Evolutionary conservation across 2,797 vertebrate genomes (phyloP), one percentile per base, ranked within the genome.

Genomic region (Phoebastria nigripes): DNA sequence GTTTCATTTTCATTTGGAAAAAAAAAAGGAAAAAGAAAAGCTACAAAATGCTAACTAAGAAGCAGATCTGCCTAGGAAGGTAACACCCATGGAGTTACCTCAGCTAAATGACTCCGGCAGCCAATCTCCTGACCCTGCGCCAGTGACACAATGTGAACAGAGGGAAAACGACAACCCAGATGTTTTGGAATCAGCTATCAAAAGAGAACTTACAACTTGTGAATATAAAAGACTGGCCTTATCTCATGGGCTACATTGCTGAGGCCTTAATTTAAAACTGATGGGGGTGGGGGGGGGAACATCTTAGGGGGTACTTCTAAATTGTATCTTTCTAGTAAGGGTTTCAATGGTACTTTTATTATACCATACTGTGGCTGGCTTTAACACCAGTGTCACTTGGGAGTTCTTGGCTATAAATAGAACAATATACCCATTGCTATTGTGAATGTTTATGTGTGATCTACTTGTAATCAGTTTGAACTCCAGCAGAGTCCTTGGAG

Each of bases 221-320:
- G 97, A 97, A 97, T 97, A 96, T 63, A 96, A 96, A 98, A 96
- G 97, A 98, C 97, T 91, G 97, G 97, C 98, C 98, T 97, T 95
- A 91, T 93, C 94, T 96, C 61, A 95, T 63, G 35, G 97, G 97
- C 97, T 96, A 78, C 42, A 76, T 98, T 98, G 97, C 98, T 97
- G 98, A 98, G 98, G 99, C 99, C 99, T 98, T 98, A 98, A 96
- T 97, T 97, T 97, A 98, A 98, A 97, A 96, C 98, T 98, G 65
- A 58, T 10, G 66, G 66, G 66, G 63, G 63, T 31, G 37, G 37
- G 66, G 66, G 66, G 63, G 63, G 63, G 37, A 49, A 22, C 44
- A 52, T 71, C 72, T 67, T 85, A 93, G 89, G 97, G 97, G 95
- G 97, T 97, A 93, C 98, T 97, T 97, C 98, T 97, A 98, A 98